Percentiles rank a stretch among this genome's conserved stretches.
Evolutionary conservation across 1,140 invertebrate species (phyloP).

Genomic region (Xylocopa sonorina): DNA sequence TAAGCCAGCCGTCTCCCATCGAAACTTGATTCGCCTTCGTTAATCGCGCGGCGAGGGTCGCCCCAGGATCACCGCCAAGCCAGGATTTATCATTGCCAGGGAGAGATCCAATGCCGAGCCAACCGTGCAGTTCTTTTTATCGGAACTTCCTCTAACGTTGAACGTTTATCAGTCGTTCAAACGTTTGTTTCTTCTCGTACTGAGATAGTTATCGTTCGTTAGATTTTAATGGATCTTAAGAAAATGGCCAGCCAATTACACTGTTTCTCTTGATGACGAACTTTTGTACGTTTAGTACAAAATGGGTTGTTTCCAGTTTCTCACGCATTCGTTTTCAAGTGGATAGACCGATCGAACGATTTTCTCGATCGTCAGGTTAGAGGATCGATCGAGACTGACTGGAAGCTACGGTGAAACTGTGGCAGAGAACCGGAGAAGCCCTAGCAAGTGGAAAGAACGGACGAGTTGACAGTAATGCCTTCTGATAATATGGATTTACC

Average conservation of each 20-base stretch:
- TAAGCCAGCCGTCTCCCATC: constrained; percentile 21
- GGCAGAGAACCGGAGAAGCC: constrained; percentile 35
- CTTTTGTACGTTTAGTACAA: no score
- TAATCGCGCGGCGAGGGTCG: background rate
- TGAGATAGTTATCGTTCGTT: no score
- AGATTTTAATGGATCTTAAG: no score
- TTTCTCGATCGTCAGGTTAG: background rate
- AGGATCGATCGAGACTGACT: background rate
- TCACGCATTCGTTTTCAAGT: background rate
- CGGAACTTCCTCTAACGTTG: background rate
- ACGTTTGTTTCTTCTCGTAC: no score
- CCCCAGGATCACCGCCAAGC: no score
- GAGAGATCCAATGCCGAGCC: no score
- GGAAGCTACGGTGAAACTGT: constrained; percentile 5
- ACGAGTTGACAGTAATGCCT: constrained; percentile 45
- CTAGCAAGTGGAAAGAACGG: background rate
- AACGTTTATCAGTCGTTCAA: no score
- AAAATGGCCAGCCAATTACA: no score
- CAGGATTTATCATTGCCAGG: no score
- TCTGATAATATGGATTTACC: constrained; percentile 39
- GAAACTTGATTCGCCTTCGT: constrained; percentile 4
- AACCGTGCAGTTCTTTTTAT: no score
- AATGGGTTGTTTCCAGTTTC: no score
- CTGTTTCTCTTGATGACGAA: no score
- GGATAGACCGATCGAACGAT: background rate